Evolutionary conservation across 1,140 invertebrate species (phyloP).

Genomic region (Drosophila tristis): DNA sequence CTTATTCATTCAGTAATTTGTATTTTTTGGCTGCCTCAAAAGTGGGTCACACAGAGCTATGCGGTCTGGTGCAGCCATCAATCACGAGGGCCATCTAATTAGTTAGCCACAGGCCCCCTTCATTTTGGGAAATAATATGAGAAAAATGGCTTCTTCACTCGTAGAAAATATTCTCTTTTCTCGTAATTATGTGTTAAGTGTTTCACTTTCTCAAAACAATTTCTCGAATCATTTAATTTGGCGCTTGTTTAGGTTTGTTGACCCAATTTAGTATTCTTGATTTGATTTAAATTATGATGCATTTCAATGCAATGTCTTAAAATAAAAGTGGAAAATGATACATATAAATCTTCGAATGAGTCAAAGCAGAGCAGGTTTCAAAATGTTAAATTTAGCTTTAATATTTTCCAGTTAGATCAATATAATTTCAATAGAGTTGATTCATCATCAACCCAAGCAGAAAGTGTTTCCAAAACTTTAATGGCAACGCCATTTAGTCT

Average conservation of each 20-base stretch:
- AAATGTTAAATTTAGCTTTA: no score
- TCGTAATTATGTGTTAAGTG: conserved; percentile 62
- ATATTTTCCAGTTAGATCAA: not conserved
- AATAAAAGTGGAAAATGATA: not conserved
- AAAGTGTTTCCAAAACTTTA: no score
- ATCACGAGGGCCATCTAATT: conserved; percentile 70
- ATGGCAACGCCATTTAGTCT: conserved; percentile 27
- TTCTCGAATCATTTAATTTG: conserved; percentile 4
- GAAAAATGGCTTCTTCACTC: conserved; percentile 21
- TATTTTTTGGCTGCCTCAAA: conserved; percentile 54
- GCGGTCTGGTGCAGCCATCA: conserved; percentile 51
- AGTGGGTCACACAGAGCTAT: conserved; percentile 59
- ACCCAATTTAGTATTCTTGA: conserved; percentile 22
- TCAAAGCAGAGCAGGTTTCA: no score
- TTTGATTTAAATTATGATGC: conserved; percentile 19
- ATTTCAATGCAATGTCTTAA: conserved; percentile 2
- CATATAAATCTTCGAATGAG: no score
- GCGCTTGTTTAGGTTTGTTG: conserved; percentile 2
- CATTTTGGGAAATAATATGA: conserved; percentile 31
- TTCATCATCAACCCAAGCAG: not conserved
- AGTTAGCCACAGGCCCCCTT: conserved; percentile 43
- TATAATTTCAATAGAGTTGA: not conserved
- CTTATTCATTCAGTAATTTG: conserved; percentile 67
- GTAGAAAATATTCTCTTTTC: conserved; percentile 19
- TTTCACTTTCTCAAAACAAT: conserved; percentile 11